A percentile compares a stretch with the other conserved stretches of the same genome.
Evolutionary conservation across 2,797 vertebrate species (phyloP).

Genomic region (Sebastes matsubarae): DNA sequence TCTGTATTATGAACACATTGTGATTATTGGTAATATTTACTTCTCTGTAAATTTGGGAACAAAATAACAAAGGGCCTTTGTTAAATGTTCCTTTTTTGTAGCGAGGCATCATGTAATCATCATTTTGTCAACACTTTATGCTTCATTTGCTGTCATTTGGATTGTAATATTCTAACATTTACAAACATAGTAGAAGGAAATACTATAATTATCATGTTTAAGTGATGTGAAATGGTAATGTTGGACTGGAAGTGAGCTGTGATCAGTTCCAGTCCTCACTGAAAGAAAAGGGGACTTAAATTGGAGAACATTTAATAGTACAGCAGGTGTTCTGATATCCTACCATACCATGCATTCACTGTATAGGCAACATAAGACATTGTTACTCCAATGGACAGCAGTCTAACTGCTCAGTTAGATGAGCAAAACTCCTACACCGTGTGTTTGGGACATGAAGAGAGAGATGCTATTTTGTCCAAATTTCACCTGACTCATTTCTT

Average conservation of each 20-base stretch:
- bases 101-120: not conserved
- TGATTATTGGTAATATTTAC: not conserved
- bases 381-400: not conserved
- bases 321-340: not conserved
- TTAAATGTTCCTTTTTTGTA: not conserved
- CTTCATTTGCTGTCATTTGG: not conserved
- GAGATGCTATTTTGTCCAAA: not conserved
- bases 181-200: not conserved
- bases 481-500: not conserved
- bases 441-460: not conserved
- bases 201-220: not conserved
- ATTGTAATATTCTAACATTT: not conserved
- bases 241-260: not conserved
- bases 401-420: not conserved
- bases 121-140: not conserved
- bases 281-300: not conserved
- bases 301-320: not conserved
- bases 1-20: not conserved
- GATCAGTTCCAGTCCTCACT: accelerated
- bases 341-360: not conserved
- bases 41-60: slow-evolving; percentile 1
- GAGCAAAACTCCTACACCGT: not conserved
- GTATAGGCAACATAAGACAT: not conserved
- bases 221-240: not conserved
- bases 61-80: not conserved